phyloP scores from a whole-genome alignment of 2,113 vertebrate genomes.

The Eurystomus gularis region DNA sequence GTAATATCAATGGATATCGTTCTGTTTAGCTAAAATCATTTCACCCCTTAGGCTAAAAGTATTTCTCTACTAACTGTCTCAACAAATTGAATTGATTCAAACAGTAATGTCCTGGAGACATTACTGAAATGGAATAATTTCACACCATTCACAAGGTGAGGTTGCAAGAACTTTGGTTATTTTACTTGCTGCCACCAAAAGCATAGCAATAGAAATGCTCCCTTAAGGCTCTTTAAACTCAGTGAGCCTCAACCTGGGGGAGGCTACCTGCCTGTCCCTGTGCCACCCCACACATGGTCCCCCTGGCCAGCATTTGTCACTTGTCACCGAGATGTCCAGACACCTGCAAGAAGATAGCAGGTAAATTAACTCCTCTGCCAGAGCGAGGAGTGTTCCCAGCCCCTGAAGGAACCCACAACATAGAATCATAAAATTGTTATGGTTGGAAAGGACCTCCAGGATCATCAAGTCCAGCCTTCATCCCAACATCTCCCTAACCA shows the following conservation, averaged over 20 bases:
- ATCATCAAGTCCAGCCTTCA: too few species aligned
- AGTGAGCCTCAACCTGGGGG: not conserved
- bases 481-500: too few species aligned
- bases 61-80: not conserved
- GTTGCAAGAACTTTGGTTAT: not conserved
- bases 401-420: not conserved
- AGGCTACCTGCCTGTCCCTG: not conserved
- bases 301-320: not conserved
- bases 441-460: too few species aligned
- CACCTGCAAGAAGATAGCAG: not conserved
- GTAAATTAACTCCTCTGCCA: not conserved
- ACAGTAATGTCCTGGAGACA: not conserved
- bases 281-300: not conserved
- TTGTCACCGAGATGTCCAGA: not conserved
- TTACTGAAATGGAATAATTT: not conserved
- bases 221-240: not conserved
- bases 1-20: not conserved
- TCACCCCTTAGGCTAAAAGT: not conserved
- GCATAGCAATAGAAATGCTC: fast-evolving
- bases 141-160: not conserved
- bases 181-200: not conserved
- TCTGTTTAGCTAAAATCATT: not conserved
- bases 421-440: too few species aligned
- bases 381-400: fast-evolving
- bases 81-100: not conserved